Conservation (phyloP, 2,797 vertebrate species). For the Enteromius viviparus region DNA sequence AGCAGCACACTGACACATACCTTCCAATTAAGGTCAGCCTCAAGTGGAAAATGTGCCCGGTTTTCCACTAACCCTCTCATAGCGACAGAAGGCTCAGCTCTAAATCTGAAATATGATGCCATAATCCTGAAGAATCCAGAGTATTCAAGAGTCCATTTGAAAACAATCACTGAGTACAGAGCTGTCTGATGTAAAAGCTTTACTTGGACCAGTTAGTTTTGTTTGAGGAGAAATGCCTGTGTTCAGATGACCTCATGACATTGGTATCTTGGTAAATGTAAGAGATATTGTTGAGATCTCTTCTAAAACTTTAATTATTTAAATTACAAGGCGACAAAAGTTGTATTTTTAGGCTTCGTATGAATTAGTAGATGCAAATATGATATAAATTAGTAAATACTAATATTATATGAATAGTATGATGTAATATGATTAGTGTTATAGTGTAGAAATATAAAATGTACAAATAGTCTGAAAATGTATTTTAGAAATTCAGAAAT, state of each 20-base stretch:
- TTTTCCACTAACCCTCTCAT: slow-evolving; percentile 9
- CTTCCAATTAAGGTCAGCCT: slow-evolving; percentile 90
- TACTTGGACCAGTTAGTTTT: background rate
- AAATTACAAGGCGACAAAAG: background rate
- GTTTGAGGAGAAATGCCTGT: background rate
- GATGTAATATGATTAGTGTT: background rate
- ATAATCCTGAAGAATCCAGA: background rate
- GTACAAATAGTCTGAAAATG: background rate
- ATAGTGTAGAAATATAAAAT: background rate
- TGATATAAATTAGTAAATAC: background rate
- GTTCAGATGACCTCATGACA: background rate
- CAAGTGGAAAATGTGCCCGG: background rate
- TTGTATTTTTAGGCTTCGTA: background rate
- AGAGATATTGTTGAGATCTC: background rate
- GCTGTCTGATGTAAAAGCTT: background rate
- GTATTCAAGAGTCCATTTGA: background rate
- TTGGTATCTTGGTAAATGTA: background rate
- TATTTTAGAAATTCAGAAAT: background rate
- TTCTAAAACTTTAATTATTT: background rate
- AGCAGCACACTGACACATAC: slow-evolving; percentile 86
- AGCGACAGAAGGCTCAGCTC: background rate
- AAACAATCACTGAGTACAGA: background rate
- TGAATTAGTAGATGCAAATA: background rate
- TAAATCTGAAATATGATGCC: slow-evolving; percentile 13
- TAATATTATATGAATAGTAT: background rate